Evolutionary conservation across 2,888 invertebrate genomes (phyloP).

Genomic region (Aphodius sticticus): DNA sequence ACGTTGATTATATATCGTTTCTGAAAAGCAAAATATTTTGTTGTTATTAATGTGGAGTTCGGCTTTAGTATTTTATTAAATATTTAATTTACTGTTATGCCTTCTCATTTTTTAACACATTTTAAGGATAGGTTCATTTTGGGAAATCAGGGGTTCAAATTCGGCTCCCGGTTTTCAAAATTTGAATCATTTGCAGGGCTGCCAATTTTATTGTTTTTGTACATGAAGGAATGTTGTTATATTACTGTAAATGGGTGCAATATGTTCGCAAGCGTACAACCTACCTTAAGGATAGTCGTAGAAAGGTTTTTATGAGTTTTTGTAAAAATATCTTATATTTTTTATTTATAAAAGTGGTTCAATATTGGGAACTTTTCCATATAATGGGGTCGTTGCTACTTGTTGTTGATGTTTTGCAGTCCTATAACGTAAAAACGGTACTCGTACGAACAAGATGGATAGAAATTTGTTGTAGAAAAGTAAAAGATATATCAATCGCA

Average conservation of each 20-base stretch:
- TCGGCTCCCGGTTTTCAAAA: neutral
- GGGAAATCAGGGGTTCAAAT: neutral
- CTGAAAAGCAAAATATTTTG: no score
- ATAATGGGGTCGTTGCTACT: no score
- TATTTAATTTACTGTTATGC: neutral
- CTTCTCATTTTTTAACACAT: neutral
- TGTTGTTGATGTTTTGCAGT: no score
- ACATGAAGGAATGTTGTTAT: neutral
- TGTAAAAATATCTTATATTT: neutral
- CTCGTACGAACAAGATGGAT: no score
- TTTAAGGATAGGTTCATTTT: neutral
- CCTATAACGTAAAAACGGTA: no score
- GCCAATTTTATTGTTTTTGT: neutral
- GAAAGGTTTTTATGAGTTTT: neutral
- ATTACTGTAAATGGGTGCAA: neutral
- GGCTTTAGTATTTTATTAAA: neutral
- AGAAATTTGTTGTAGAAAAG: no score
- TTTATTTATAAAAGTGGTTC: neutral
- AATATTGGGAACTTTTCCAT: no score
- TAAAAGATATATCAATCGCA: no score
- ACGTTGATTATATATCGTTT: no score
- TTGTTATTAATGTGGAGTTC: no score
- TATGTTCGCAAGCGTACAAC: neutral
- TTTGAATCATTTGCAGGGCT: neutral
- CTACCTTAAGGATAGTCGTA: neutral